A percentile compares a stretch with the other conserved stretches of the same genome.
Evolutionary conservation across 1,140 invertebrate genomes (phyloP).

Genomic region (Aporrectodea caliginosa): DNA sequence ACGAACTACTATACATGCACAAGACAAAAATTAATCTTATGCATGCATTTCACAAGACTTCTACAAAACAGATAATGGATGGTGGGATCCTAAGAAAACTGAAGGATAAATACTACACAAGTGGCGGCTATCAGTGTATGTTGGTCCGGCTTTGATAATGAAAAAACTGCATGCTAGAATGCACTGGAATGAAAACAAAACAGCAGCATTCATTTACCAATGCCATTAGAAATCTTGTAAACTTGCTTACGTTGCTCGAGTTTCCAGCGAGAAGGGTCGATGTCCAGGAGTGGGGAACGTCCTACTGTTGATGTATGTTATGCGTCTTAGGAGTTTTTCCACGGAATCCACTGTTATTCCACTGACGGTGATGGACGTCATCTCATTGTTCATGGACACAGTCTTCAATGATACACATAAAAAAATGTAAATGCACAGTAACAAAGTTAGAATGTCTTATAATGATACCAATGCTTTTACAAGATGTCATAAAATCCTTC

Average conservation of each 20-base stretch:
- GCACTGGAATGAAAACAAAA: too few species aligned
- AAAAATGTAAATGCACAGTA: constrained; percentile 26
- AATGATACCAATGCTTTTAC: too few species aligned
- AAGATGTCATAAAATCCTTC: too few species aligned
- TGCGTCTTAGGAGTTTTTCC: constrained; percentile 76
- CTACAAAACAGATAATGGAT: too few species aligned
- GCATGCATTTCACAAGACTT: too few species aligned
- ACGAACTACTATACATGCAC: too few species aligned
- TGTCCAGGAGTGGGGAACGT: constrained; percentile 87
- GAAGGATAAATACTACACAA: too few species aligned
- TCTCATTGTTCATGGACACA: constrained; percentile 54
- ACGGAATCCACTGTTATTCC: constrained; percentile 84
- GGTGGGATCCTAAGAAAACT: too few species aligned
- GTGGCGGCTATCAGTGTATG: background rate
- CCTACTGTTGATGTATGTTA: constrained; percentile 84
- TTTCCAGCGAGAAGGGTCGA: constrained; percentile 72
- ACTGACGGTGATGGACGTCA: constrained; percentile 85
- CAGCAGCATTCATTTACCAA: too few species aligned
- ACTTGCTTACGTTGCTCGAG: constrained; percentile 45
- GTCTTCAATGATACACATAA: constrained; percentile 59
- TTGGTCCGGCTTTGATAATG: background rate
- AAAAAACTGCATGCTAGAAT: too few species aligned
- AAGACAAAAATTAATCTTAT: too few species aligned
- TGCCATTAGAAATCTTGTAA: background rate
- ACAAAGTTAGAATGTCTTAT: too few species aligned